Evolutionary conservation across 2,113 vertebrate genomes (phyloP).

Genomic region (Paratilapia polleni): DNA sequence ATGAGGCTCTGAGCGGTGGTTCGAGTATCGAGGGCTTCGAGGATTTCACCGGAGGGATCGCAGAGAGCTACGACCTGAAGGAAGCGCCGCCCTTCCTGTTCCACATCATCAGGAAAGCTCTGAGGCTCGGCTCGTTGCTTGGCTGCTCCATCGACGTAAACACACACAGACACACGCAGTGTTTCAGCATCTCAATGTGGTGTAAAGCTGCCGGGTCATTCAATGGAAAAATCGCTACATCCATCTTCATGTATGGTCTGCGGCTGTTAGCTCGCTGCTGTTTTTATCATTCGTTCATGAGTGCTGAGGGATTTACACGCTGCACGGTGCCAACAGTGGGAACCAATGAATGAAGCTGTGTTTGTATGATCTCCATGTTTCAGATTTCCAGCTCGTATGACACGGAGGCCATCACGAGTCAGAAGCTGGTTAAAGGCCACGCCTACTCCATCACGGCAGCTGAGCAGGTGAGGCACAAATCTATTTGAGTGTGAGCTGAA

Average conservation of each 20-base stretch:
- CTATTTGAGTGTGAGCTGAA: neutral
- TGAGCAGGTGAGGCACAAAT: slow-evolving; percentile 77
- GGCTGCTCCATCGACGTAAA: slow-evolving; percentile 61
- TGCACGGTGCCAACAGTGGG: no score
- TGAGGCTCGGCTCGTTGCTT: slow-evolving; percentile 45
- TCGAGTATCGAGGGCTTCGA: slow-evolving; percentile 66
- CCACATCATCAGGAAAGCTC: slow-evolving; percentile 52
- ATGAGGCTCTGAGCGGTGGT: slow-evolving; percentile 66
- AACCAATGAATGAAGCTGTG: no score
- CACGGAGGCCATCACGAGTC: slow-evolving; percentile 79
- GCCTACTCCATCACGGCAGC: slow-evolving; percentile 86
- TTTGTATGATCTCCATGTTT: neutral
- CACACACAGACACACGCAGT: no score
- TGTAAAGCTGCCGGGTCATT: no score
- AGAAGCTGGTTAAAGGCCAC: slow-evolving; percentile 86
- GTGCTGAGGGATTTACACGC: no score
- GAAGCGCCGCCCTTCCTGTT: slow-evolving; percentile 44
- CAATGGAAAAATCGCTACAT: no score
- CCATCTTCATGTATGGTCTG: no score
- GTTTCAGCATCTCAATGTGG: no score
- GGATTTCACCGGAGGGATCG: slow-evolving; percentile 68
- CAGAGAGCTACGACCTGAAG: slow-evolving; percentile 51
- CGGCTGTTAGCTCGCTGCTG: no score
- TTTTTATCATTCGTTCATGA: no score
- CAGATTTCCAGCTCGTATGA: slow-evolving; percentile 71